These are phyloP conservation scores for Zeugodacus cucurbitae DNA, from an alignment of 1,140 invertebrate species.

Conservation along the genomic window DNA sequence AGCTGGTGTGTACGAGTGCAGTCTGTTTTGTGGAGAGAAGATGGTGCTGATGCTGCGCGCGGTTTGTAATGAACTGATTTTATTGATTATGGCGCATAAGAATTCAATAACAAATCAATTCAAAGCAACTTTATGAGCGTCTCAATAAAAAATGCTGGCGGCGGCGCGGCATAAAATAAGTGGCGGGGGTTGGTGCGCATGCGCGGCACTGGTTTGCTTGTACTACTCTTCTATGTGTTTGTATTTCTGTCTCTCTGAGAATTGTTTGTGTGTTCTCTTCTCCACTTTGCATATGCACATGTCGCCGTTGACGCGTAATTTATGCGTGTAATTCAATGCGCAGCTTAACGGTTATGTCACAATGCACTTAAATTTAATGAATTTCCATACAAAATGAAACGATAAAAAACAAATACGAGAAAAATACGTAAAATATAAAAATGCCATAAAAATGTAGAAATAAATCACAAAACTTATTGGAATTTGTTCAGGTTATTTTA, in stretches of 20 bases:
- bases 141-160: background rate
- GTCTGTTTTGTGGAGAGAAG: background rate
- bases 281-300: background rate
- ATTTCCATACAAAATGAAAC: conserved; percentile 1
- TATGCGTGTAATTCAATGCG: conserved; percentile 18
- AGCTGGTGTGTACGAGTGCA: too few relatives aligned
- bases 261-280: background rate
- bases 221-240: background rate
- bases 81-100: conserved; percentile 24
- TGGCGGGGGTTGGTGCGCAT: background rate
- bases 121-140: background rate
- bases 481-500: background rate
- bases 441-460: background rate
- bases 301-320: background rate
- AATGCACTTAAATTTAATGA: conserved; percentile 31
- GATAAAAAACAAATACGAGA: background rate
- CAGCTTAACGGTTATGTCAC: conserved; percentile 28
- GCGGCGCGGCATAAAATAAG: background rate
- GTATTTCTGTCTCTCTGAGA: background rate
- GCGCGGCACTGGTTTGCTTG: background rate
- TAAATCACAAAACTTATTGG: background rate
- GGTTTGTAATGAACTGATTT: conserved; percentile 3
- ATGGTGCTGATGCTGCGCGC: background rate
- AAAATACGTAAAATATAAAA: background rate
- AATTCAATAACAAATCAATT: conserved; percentile 30